These are phyloP conservation scores for Oceanodroma leucorhoa DNA, from an alignment of 2,797 vertebrate genomes.

Conservation along the genomic window DNA sequence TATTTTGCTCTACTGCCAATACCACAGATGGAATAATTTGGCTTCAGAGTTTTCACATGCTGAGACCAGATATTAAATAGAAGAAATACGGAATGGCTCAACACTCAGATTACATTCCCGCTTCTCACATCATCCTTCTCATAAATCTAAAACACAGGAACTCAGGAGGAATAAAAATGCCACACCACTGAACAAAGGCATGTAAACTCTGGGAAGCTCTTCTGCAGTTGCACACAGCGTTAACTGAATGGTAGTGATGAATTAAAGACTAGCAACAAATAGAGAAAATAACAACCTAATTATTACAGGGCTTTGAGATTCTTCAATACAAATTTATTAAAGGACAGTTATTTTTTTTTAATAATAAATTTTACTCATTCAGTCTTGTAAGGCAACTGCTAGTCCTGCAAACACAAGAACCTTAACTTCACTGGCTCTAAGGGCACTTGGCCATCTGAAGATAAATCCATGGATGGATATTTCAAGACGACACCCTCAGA, in stretches of 20 bases:
- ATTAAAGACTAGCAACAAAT: not conserved
- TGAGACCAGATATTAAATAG: constrained; percentile 67
- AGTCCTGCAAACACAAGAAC: not conserved
- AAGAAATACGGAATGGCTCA: constrained; percentile 4
- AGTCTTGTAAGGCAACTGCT: not conserved
- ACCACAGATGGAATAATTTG: constrained; percentile 38
- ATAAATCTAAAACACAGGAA: constrained; percentile 64
- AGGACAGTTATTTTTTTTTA: not conserved
- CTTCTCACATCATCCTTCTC: constrained; percentile 65
- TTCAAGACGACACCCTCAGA: not conserved
- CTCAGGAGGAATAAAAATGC: constrained; percentile 46
- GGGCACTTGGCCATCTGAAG: not conserved
- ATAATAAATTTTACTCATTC: not conserved
- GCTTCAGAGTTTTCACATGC: constrained; percentile 62
- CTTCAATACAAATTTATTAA: not conserved
- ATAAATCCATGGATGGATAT: not conserved
- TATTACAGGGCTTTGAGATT: not conserved
- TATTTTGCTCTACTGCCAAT: constrained; percentile 3
- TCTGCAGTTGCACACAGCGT: not conserved
- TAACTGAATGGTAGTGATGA: not conserved
- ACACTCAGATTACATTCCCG: constrained; percentile 55
- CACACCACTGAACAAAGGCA: not conserved
- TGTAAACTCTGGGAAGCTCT: not conserved
- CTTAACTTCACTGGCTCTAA: not conserved
- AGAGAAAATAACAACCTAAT: not conserved